Conservation (phyloP, 2,797 vertebrate species). For the Spea hammondii region DNA sequence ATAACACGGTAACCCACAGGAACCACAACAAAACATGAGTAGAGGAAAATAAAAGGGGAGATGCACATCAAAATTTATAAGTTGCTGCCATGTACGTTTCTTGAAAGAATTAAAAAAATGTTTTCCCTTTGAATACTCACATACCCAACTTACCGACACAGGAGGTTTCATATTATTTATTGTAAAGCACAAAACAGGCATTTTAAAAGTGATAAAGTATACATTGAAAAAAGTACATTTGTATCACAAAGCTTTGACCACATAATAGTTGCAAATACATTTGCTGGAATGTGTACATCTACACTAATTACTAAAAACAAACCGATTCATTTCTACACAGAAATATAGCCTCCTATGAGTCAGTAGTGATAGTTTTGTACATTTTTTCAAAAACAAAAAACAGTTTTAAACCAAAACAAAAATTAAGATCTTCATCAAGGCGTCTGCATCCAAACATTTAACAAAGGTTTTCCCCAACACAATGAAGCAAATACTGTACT, state of each 20-base stretch:
- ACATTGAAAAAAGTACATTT: conserved; percentile 98
- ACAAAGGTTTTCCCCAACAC: conserved; percentile 99
- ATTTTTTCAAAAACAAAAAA: conserved; percentile 83
- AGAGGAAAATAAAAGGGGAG: conserved; percentile 63
- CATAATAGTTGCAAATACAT: conserved; percentile 91
- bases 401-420: conserved; percentile 88
- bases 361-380: conserved; percentile 85
- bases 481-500: conserved; percentile 99
- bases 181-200: conserved; percentile 98
- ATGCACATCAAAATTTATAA: conserved; percentile 5
- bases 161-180: conserved; percentile 99
- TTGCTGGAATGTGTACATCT: conserved; percentile 99
- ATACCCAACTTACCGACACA: conserved; percentile 99
- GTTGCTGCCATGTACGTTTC: conserved; percentile 66
- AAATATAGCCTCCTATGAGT: conserved; percentile 88
- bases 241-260: conserved; percentile 98
- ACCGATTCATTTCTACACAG: conserved; percentile 96
- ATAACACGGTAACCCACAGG: conserved; percentile 34
- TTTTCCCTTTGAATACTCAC: conserved; percentile 70
- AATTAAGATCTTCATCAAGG: conserved; percentile 99
- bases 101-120: conserved; percentile 61
- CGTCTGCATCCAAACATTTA: conserved; percentile 99
- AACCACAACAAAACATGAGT: conserved; percentile 49
- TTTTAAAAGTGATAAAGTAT: conserved; percentile 99
- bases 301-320: conserved; percentile 99